phyloP scores from a whole-genome alignment of 1,140 invertebrate species.

The Drosophila virilis region DNA sequence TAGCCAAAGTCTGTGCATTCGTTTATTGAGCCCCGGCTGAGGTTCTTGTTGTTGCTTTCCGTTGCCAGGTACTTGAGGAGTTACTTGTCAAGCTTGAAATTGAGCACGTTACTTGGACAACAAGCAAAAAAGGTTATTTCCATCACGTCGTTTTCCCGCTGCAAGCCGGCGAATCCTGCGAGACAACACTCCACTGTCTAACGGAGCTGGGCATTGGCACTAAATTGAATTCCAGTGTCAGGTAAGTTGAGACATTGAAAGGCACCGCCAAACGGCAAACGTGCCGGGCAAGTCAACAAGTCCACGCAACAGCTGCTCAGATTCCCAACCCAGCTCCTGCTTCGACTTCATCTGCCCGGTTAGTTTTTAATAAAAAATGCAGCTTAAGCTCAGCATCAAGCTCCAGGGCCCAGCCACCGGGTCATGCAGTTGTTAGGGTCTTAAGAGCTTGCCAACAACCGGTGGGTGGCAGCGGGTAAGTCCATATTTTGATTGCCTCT shows the following conservation, averaged over 20 bases:
- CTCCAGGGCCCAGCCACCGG: background rate
- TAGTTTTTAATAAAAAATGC: conserved; percentile 49
- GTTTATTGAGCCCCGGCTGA: background rate
- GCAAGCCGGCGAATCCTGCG: conserved; percentile 88
- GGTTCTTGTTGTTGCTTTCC: conserved; percentile 2
- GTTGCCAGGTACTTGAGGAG: conserved; percentile 87
- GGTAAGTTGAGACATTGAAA: conserved; percentile 85
- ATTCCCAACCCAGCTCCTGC: conserved; percentile 5
- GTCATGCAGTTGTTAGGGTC: background rate
- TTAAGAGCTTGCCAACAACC: conserved; percentile 11
- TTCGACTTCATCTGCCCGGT: background rate
- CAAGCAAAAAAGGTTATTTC: conserved; percentile 88
- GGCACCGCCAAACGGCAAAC: conserved; percentile 33
- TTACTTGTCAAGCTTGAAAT: conserved; percentile 88
- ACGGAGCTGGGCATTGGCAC: conserved; percentile 89
- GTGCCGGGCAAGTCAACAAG: conserved; percentile 67
- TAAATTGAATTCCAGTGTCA: conserved; percentile 89
- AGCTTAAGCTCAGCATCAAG: conserved; percentile 15
- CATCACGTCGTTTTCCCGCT: conserved; percentile 89
- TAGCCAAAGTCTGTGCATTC: conserved; percentile 35
- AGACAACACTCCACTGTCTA: conserved; percentile 89
- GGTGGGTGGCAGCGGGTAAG: background rate
- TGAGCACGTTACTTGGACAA: conserved; percentile 89
- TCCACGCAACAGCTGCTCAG: conserved; percentile 66
- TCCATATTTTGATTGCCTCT: conserved; percentile 61